Evolutionary conservation across 2,113 vertebrate genomes (phyloP).

Genomic region (Empidonax alnorum): DNA sequence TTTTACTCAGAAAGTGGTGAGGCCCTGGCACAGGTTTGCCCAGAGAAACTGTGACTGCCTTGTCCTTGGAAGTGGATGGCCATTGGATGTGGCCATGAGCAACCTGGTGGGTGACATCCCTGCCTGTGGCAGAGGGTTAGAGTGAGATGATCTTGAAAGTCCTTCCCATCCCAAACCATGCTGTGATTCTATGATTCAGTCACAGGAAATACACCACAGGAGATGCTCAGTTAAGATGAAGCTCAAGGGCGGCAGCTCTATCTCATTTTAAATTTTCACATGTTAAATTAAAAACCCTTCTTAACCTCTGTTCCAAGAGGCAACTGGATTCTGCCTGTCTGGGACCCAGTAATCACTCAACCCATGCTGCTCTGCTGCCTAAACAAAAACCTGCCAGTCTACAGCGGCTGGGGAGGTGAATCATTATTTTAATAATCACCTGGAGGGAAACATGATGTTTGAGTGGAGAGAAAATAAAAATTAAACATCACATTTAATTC

Average conservation of each 20-base stretch:
- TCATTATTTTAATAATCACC: slow-evolving; percentile 16
- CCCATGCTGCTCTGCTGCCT: background rate
- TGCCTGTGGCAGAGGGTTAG: background rate
- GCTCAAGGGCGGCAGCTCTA: background rate
- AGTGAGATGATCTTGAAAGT: background rate
- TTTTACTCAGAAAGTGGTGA: rapidly evolving
- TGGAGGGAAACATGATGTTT: background rate
- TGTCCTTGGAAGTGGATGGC: background rate
- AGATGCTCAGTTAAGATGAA: background rate
- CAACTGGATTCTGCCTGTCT: background rate
- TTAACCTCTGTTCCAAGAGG: background rate
- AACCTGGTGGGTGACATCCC: background rate
- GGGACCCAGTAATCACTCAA: background rate
- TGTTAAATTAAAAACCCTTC: background rate
- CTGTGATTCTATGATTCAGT: background rate
- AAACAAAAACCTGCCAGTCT: background rate
- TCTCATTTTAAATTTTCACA: background rate
- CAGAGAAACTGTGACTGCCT: background rate
- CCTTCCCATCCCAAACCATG: background rate
- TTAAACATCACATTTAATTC: slow-evolving; percentile 44
- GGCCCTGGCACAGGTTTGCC: background rate
- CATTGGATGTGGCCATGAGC: rapidly evolving
- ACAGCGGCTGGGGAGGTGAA: background rate
- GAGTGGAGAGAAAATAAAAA: slow-evolving; percentile 43
- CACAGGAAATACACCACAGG: background rate